Percentiles rank a stretch among this genome's conserved stretches.
Evolutionary conservation across 2,888 invertebrate species (phyloP).

Genomic region (Smittia sp.): DNA sequence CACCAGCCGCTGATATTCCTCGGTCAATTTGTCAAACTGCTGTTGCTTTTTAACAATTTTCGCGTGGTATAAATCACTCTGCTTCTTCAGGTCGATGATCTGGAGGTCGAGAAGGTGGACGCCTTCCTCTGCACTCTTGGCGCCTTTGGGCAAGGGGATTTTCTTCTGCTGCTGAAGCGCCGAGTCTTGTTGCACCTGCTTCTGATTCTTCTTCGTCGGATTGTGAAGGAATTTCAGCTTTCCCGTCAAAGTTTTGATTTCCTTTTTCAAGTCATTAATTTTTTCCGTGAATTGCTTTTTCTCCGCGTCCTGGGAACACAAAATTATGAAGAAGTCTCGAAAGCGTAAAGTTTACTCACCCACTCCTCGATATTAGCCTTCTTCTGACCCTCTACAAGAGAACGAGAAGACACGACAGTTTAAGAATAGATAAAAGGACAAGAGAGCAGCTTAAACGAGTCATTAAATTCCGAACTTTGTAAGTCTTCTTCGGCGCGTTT

Average conservation of each 20-base stretch:
- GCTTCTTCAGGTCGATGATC: conserved; percentile 64
- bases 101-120: conserved; percentile 63
- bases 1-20: conserved; percentile 61
- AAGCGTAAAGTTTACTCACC: conserved; percentile 43
- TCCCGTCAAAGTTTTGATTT: conserved; percentile 63
- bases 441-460: too few species aligned
- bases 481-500: not conserved
- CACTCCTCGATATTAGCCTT: conserved; percentile 80
- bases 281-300: conserved; percentile 69
- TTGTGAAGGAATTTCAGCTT: conserved; percentile 55
- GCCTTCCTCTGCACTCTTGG: conserved; percentile 56
- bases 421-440: not conserved
- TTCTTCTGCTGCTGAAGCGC: conserved; percentile 46
- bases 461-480: conserved; percentile 39
- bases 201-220: conserved; percentile 49
- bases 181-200: conserved; percentile 47
- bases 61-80: conserved; percentile 69
- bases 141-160: conserved; percentile 53
- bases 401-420: conserved; percentile 40
- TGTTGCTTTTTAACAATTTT: conserved; percentile 64
- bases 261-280: conserved; percentile 69
- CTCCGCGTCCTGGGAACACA: conserved; percentile 65
- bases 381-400: conserved; percentile 72
- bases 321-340: too few species aligned
- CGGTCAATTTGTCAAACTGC: conserved; percentile 58